phyloP scores from a whole-genome alignment of 2,888 invertebrate species.

The Pegoplata infirma region DNA sequence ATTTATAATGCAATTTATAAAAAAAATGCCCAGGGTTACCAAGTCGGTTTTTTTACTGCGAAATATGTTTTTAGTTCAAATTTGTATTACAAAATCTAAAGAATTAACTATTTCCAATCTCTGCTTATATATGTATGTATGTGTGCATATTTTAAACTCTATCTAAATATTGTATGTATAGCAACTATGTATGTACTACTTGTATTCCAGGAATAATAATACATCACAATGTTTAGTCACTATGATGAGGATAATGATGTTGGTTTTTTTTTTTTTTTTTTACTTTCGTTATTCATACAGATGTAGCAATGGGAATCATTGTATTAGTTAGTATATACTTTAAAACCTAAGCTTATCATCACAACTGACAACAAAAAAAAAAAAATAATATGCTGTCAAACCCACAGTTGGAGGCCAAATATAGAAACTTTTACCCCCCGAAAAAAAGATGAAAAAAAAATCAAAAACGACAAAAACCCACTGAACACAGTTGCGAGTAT shows the following conservation, averaged over 20 bases:
- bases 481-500: background rate
- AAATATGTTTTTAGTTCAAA: too few relatives aligned
- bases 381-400: constrained; percentile 27
- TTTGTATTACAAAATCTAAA: too few relatives aligned
- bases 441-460: too few relatives aligned
- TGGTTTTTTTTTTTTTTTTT: background rate
- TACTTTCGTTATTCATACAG: background rate
- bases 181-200: too few relatives aligned
- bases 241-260: background rate
- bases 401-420: constrained; percentile 26
- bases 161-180: background rate
- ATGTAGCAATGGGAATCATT: background rate
- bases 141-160: background rate
- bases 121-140: too few relatives aligned
- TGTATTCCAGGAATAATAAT: background rate
- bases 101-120: background rate
- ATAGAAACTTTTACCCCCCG: background rate
- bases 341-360: constrained; percentile 15
- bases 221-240: background rate
- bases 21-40: too few relatives aligned
- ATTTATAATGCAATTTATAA: too few relatives aligned
- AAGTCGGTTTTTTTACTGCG: too few relatives aligned
- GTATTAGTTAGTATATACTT: constrained; percentile 1
- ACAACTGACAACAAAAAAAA: background rate
- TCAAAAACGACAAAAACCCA: background rate